These are phyloP conservation scores for Caerostris darwini DNA, from an alignment of 1,140 invertebrate species.

Conservation along the genomic window DNA sequence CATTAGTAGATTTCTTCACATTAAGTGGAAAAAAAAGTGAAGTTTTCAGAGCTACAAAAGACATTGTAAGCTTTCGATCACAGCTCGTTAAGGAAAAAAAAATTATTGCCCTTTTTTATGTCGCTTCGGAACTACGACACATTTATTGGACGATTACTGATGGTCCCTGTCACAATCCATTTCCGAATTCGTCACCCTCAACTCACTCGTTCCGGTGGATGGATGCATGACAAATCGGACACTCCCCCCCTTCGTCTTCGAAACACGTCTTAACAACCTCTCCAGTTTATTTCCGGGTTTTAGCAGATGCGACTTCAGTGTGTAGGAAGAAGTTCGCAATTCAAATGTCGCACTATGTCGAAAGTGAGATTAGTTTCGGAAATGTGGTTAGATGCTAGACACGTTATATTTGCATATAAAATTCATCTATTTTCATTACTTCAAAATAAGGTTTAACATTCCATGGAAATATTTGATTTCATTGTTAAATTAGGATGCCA, in stretches of 20 bases:
- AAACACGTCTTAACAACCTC: slow-evolving; percentile 7
- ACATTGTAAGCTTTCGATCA: too few relatives aligned
- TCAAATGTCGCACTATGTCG: not conserved
- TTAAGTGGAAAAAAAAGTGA: too few relatives aligned
- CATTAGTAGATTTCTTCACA: too few relatives aligned
- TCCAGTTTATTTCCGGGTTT: slow-evolving; percentile 34
- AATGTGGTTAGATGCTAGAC: not conserved
- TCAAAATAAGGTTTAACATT: too few relatives aligned
- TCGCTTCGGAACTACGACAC: slow-evolving; percentile 25
- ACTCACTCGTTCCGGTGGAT: slow-evolving; percentile 20
- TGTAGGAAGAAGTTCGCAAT: not conserved
- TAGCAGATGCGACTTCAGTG: not conserved
- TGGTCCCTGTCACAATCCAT: slow-evolving; percentile 39
- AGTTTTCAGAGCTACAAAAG: too few relatives aligned
- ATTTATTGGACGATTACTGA: not conserved
- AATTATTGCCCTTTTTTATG: not conserved
- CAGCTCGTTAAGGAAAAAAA: not conserved
- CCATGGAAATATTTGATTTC: too few relatives aligned
- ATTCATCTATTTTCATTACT: not conserved
- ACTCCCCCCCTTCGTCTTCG: not conserved
- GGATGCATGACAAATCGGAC: not conserved
- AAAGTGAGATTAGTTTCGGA: slow-evolving; percentile 4
- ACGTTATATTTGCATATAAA: not conserved
- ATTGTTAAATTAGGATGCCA: too few relatives aligned
- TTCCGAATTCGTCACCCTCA: slow-evolving; percentile 41